These are phyloP conservation scores for Calliopum simillimum DNA, from an alignment of 2,888 invertebrate genomes.

Conservation along the genomic window DNA sequence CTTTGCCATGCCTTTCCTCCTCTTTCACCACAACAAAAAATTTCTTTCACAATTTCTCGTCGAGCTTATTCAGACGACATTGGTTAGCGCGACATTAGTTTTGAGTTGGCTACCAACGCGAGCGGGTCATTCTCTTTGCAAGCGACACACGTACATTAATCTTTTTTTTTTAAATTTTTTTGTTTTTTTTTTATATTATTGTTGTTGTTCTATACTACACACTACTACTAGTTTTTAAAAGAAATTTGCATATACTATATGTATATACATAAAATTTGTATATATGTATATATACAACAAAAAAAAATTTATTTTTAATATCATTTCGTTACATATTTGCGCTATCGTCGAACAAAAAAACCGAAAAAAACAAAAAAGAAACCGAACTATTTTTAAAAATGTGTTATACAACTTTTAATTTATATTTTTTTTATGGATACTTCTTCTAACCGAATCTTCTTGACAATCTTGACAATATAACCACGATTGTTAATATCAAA, in stretches of 20 bases:
- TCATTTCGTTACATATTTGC: conserved; percentile 29
- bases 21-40: conserved; percentile 22
- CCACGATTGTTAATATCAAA: conserved; percentile 13
- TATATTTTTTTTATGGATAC: conserved; percentile 3
- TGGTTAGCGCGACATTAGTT: conserved; percentile 66
- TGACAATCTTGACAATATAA: conserved; percentile 21
- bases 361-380: conserved; percentile 33
- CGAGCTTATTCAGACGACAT: conserved; percentile 54
- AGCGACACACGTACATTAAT: conserved; percentile 65
- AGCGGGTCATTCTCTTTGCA: conserved; percentile 69
- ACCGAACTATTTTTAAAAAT: conserved; percentile 42
- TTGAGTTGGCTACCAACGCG: conserved; percentile 70
- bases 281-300: too few relatives aligned
- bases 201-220: too few relatives aligned
- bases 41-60: conserved; percentile 32
- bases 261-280: conserved; percentile 35
- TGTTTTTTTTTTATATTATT: conserved; percentile 39
- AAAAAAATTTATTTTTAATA: conserved; percentile 38
- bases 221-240: conserved; percentile 25
- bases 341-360: conserved; percentile 32
- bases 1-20: conserved; percentile 8
- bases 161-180: conserved; percentile 38
- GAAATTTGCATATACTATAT: conserved; percentile 42
- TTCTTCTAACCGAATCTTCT: background rate
- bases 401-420: conserved; percentile 41